phyloP scores from a whole-genome alignment of 2,113 vertebrate species.

The Callithrix jacchus region DNA sequence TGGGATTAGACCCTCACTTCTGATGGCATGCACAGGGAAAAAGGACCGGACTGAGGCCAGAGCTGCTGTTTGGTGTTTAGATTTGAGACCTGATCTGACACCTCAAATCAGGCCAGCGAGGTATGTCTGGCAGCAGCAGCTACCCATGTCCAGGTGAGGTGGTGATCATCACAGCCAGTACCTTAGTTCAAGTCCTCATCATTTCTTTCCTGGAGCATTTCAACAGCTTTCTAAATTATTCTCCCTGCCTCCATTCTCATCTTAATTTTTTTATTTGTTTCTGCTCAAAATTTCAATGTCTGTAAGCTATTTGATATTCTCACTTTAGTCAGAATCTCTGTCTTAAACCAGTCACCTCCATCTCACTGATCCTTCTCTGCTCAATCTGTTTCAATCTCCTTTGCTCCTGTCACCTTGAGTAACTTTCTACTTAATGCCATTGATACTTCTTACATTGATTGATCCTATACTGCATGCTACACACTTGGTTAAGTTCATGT shows the following conservation, averaged over 20 bases:
- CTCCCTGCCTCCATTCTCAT: not conserved
- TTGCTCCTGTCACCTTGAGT: not conserved
- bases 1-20: not conserved
- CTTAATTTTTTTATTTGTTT: not conserved
- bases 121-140: too few relatives aligned
- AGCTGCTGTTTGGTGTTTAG: not conserved
- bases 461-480: not conserved
- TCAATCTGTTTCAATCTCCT: not conserved
- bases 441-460: not conserved
- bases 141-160: fast-evolving
- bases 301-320: not conserved
- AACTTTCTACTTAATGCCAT: not conserved
- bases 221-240: not conserved
- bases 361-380: not conserved
- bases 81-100: not conserved
- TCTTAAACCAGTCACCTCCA: not conserved
- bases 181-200: not conserved
- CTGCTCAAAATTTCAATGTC: not conserved
- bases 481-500: not conserved
- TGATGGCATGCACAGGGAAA: not conserved
- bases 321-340: not conserved
- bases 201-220: not conserved
- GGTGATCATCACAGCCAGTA: not conserved
- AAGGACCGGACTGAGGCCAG: not conserved
- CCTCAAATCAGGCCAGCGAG: not conserved